phyloP scores from a whole-genome alignment of 2,113 vertebrate genomes.

The Sterna hirundo region DNA sequence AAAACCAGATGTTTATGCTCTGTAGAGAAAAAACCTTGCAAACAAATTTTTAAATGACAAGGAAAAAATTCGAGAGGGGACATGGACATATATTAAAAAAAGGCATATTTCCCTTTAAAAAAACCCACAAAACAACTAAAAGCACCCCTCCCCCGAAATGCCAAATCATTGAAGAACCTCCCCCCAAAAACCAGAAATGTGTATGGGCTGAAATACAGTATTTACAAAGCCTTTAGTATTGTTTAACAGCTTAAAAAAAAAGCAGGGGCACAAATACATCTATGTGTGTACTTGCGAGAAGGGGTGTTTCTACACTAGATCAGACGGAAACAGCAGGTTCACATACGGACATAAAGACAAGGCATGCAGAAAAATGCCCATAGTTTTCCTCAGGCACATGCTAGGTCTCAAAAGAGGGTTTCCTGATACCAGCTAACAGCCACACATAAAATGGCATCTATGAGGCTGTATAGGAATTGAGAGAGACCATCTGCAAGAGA shows the following conservation, averaged over 20 bases:
- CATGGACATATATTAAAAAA: background rate
- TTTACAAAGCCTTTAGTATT: background rate
- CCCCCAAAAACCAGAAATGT: background rate
- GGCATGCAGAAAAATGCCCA: background rate
- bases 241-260: background rate
- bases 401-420: background rate
- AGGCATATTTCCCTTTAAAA: background rate
- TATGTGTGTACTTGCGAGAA: background rate
- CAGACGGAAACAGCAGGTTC: background rate
- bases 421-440: background rate
- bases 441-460: background rate
- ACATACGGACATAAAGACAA: background rate
- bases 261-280: background rate
- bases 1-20: background rate
- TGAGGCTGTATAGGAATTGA: background rate
- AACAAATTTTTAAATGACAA: background rate
- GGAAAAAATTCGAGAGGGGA: background rate
- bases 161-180: background rate
- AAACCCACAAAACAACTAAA: rapidly evolving
- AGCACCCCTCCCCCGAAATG: background rate
- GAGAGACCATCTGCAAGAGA: background rate
- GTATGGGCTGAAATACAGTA: background rate
- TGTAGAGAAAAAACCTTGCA: background rate
- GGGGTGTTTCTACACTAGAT: background rate
- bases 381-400: background rate